Base-by-base conservation (phyloP, 2,113 vertebrate species). In the Morphnarchus princeps region DNA sequence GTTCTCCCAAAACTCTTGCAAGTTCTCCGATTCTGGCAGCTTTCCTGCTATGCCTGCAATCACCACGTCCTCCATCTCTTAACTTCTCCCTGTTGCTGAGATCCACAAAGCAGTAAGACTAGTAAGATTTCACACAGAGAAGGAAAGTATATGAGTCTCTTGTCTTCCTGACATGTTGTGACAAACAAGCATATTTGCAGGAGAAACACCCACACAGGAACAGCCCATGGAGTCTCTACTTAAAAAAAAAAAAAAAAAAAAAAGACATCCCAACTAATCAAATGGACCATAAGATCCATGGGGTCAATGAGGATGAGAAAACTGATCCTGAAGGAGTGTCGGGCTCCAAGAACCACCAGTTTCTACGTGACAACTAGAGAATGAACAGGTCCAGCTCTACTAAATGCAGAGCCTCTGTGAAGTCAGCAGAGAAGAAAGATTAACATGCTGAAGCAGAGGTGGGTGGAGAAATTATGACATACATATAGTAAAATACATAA, bases 1-100 rank as follows among this genome's bases (percentile, higher is more conserved):
- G 95, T 99, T 99, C 61, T 98, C 98, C 99, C 99, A 99, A 97
- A 99, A 99, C 96, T 99, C 99, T 90, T 99, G 96, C 96, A 99
- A 87, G 96, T 99, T 99, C 66, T 98, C 97, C 0, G 99, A 99
- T 97, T 99, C 99, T 2, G 99, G 99, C 93, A 99, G 96, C 73
- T 98, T 99, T 83, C 99, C 99, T 5, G 99, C 98, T 94, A 99
- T 99, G 78, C 99, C 99, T 38, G 99, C 98, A 76, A 99, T 98
- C 85, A 99, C 99, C 20, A 99, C 98, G 55, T 99, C 99, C 84
- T 99, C 99, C 99, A 99, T 99, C 59, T 86, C 85, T 95, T 57
- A 90, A 82, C 85, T 96, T 74, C 94, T 94, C 81, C 87, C 97
- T 98, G 91, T 89, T 49, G 83, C 42, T 36, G 70, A 84, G 71